These are phyloP conservation scores for Manis javanica DNA, from an alignment of 2,797 vertebrate genomes.

Conservation along the genomic window DNA sequence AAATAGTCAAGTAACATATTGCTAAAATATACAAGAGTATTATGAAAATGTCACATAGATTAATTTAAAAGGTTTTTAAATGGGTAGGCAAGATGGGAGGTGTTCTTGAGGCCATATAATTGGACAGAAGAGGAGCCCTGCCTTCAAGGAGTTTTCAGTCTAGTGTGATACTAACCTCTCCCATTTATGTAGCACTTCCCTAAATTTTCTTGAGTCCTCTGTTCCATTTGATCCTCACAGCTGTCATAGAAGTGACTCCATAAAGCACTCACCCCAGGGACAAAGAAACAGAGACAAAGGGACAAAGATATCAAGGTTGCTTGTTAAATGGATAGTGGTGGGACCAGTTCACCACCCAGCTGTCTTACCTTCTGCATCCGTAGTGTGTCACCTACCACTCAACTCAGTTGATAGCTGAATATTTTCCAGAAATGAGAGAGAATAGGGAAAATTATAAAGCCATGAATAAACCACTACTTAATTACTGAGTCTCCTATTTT, in stretches of 20 bases:
- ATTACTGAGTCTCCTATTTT: not conserved
- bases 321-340: not conserved
- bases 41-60: not conserved
- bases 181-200: not conserved
- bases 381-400: not conserved
- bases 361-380: not conserved
- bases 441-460: not conserved
- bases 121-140: not conserved
- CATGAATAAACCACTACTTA: not conserved
- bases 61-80: constrained; percentile 48
- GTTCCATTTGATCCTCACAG: not conserved
- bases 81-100: not conserved
- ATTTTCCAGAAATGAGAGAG: not conserved
- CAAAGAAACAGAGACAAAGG: not conserved
- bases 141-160: not conserved
- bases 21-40: not conserved
- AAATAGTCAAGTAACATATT: not conserved
- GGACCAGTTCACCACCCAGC: not conserved
- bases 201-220: not conserved
- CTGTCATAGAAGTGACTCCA: not conserved
- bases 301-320: not conserved
- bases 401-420: not conserved
- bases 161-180: not conserved
- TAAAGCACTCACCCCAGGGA: not conserved
- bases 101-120: not conserved